Percentiles rank a stretch among this genome's conserved stretches.
phyloP scores from a whole-genome alignment of 2,797 vertebrate species.

The Sylvilagus floridanus region DNA sequence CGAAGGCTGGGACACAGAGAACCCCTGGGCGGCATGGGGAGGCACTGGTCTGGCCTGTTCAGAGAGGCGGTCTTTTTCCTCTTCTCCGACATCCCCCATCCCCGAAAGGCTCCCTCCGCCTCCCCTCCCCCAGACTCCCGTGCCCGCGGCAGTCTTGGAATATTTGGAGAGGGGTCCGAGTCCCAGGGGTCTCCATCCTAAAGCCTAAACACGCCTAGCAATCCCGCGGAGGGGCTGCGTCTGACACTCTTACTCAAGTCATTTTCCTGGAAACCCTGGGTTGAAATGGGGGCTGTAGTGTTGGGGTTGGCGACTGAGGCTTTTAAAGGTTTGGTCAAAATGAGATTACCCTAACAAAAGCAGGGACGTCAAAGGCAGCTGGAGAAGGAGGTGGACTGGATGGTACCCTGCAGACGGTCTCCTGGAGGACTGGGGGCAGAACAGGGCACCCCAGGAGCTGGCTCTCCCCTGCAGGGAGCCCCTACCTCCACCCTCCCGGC shows the following conservation, averaged over 20 bases:
- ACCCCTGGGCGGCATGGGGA: background rate
- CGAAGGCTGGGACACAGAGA: background rate
- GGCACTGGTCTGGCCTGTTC: background rate
- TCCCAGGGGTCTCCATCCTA: background rate
- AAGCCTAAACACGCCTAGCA: background rate
- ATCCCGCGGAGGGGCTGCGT: background rate
- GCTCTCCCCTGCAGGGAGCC: background rate
- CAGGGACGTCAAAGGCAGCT: background rate
- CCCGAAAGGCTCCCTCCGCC: background rate
- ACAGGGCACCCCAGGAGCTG: background rate
- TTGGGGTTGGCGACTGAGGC: background rate
- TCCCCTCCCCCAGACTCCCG: background rate
- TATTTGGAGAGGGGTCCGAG: background rate
- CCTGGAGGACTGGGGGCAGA: rapidly evolving
- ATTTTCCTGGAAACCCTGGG: background rate
- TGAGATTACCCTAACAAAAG: background rate
- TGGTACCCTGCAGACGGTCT: background rate
- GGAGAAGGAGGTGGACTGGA: background rate
- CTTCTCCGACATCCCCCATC: background rate
- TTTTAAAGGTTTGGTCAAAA: background rate
- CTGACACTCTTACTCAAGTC: background rate
- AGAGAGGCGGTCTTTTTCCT: background rate
- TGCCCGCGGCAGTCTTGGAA: background rate
- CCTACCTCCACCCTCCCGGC: too few species aligned
- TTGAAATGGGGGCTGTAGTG: background rate